Evolutionary conservation across 2,113 vertebrate genomes (phyloP).

Genomic region (Ciconia stormi): DNA sequence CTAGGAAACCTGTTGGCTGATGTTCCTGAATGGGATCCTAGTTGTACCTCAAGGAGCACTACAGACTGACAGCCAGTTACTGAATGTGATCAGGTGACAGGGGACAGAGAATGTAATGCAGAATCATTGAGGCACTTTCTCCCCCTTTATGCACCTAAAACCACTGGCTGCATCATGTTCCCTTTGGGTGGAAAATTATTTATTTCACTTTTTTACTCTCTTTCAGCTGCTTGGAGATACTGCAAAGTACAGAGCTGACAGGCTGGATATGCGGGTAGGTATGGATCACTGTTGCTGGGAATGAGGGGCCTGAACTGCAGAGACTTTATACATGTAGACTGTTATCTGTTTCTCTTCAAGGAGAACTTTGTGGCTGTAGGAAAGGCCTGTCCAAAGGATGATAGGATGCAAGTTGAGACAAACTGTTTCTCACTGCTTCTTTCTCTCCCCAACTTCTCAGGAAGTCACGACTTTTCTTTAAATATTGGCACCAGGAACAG

Average conservation of each 20-base stretch:
- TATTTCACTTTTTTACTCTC: neutral
- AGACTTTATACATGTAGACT: neutral
- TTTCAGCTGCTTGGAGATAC: conserved; percentile 74
- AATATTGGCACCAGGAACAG: conserved; percentile 80
- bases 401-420: neutral
- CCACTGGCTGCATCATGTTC: neutral
- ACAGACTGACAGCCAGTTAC: neutral
- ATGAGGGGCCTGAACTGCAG: neutral
- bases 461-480: conserved; percentile 77
- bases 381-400: neutral
- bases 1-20: neutral
- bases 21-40: neutral
- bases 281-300: neutral
- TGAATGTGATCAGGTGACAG: neutral
- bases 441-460: conserved; percentile 42
- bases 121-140: neutral
- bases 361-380: neutral
- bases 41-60: neutral
- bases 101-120: neutral
- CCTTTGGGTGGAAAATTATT: neutral
- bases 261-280: conserved; percentile 80
- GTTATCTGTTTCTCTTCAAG: neutral
- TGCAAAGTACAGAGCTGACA: conserved; percentile 65
- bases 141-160: neutral
- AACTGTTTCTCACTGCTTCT: neutral